These are phyloP conservation scores for Galeopterus variegatus DNA, from an alignment of 2,113 vertebrate genomes.

Conservation along the genomic window DNA sequence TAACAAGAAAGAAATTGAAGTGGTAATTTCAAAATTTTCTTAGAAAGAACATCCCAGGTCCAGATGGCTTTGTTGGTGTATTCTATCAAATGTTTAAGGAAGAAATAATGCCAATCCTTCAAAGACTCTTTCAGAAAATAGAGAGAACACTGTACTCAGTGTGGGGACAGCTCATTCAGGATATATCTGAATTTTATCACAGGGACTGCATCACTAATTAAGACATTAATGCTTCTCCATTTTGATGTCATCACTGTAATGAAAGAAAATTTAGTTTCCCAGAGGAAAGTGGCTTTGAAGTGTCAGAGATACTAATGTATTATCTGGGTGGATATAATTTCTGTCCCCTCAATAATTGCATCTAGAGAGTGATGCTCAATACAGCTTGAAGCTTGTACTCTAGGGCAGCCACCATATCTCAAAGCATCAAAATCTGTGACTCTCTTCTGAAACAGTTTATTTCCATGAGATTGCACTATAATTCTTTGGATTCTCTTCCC, in stretches of 20 bases:
- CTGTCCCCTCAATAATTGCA: neutral
- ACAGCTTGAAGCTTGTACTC: neutral
- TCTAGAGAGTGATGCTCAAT: neutral
- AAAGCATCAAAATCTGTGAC: neutral
- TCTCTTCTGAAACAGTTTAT: constrained; percentile 1
- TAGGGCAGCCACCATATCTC: neutral
- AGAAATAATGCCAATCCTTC: neutral
- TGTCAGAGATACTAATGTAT: neutral
- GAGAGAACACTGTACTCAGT: neutral
- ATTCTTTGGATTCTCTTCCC: neutral
- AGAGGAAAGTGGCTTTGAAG: neutral
- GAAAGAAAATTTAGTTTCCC: neutral
- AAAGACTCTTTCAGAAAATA: neutral
- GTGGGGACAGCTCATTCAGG: neutral
- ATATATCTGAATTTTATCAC: neutral
- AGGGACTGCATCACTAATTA: neutral
- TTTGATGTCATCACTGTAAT: neutral
- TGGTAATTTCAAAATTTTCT: too few relatives aligned
- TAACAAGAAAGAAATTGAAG: constrained; percentile 2
- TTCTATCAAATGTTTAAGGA: too few relatives aligned
- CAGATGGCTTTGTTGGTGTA: too few relatives aligned
- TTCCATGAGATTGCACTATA: neutral
- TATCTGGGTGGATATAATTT: neutral
- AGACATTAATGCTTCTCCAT: neutral
- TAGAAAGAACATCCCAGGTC: too few relatives aligned